Base-by-base conservation (phyloP, 2,888 invertebrate species). In the Diloba caeruleocephala region DNA sequence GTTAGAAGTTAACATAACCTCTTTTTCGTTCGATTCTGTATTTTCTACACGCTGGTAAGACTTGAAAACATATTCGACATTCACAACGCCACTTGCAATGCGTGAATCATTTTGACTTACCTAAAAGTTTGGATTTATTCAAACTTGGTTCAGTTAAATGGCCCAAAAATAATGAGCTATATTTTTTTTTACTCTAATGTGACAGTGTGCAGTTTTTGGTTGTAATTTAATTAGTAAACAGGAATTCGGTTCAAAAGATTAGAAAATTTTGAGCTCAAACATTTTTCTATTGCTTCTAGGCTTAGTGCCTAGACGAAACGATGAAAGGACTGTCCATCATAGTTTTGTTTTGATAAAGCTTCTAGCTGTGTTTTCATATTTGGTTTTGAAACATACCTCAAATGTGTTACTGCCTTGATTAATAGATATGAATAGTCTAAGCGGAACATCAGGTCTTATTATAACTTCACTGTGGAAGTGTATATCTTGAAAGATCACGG, bases 331-430 rank as follows among this genome's bases (percentile, higher is more conserved):
- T n/a, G n/a, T n/a, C n/a, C n/a, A n/a, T n/a, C n/a, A n/a, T n/a
- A n/a, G n/a, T n/a, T n/a, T n/a, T n/a, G n/a, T n/a, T n/a, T n/a
- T n/a, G n/a, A n/a, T n/a, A n/a, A n/a, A n/a, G n/a, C n/a, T n/a
- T n/a, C n/a, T n/a, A n/a, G n/a, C n/a, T n/a, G n/a, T n/a, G n/a
- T n/a, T n/a, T n/a, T n/a, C n/a, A 3, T 17, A 17, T 5, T 17
- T 17, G 21, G 7, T 21, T 21, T 21, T 21, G 21, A 21, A 1
- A 56, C 62, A 28, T 59, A 84, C 85, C 76, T 86, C 86, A 70
- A 84, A 85, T 38, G 48, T 70, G 43, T 73, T 70, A 17, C 58
- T 78, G 19, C 81, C 82, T 38, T 69, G 78, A 23, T 59, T 75
- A 7, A 80, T 76, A 45, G 63, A 39, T 39, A 84, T 69, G 9